Conservation (phyloP, 2,113 vertebrate species). For the Dascyllus trimaculatus region DNA sequence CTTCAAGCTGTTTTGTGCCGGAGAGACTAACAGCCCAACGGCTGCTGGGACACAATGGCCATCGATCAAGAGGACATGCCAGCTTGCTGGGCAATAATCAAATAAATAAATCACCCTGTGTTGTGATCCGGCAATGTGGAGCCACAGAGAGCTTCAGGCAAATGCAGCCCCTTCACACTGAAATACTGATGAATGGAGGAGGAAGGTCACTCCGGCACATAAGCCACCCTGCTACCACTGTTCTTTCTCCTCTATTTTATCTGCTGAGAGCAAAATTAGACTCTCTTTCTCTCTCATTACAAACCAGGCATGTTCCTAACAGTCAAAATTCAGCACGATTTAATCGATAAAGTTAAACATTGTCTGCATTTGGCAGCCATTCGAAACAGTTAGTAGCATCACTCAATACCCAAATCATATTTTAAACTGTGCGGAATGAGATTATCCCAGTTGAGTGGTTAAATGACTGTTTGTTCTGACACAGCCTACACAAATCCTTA, state of each 20-base stretch:
- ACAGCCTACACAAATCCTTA: too few species aligned
- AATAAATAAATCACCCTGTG: conserved; percentile 78
- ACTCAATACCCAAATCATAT: too few species aligned
- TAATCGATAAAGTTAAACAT: too few species aligned
- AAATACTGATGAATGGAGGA: conserved; percentile 57
- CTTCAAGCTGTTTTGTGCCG: conserved; percentile 71
- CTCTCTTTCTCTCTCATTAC: background rate
- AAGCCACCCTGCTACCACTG: conserved; percentile 3
- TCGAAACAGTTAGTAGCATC: too few species aligned
- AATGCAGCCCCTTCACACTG: conserved; percentile 27
- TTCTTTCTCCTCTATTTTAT: conserved; percentile 1
- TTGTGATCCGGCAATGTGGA: conserved; percentile 37
- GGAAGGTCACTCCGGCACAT: conserved; percentile 41
- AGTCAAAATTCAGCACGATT: too few species aligned
- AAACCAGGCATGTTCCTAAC: background rate
- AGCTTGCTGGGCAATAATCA: conserved; percentile 78
- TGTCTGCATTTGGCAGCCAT: too few species aligned
- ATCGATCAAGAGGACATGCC: conserved; percentile 73
- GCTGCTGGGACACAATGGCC: conserved; percentile 75
- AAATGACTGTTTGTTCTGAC: too few species aligned
- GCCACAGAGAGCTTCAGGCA: conserved; percentile 51
- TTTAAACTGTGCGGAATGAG: too few species aligned
- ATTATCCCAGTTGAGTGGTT: too few species aligned
- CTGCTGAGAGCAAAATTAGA: background rate
- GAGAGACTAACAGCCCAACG: conserved; percentile 65